These are phyloP conservation scores for Hemibagrus wyckioides DNA, from an alignment of 2,113 vertebrate species.

Conservation along the genomic window DNA sequence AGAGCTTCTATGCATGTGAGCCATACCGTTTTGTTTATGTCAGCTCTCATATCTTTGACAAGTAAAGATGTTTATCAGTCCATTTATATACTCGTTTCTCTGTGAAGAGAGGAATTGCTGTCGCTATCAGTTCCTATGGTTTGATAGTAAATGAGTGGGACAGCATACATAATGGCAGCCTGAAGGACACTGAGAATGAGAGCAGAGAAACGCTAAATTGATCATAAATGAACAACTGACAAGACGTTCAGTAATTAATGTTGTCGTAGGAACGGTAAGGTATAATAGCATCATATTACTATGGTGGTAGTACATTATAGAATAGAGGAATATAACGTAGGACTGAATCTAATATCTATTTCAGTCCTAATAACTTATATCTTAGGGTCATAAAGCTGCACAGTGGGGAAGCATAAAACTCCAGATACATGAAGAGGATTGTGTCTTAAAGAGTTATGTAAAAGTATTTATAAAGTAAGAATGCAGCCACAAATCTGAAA, in stretches of 20 bases:
- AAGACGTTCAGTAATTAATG: background rate
- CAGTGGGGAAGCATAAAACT: background rate
- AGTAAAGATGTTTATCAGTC: constrained; percentile 23
- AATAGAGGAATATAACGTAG: background rate
- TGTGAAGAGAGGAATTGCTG: constrained; percentile 20
- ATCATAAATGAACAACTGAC: background rate
- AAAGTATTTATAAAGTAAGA: background rate
- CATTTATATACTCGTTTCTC: constrained; percentile 14
- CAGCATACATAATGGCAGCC: constrained; percentile 23
- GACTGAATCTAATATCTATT: background rate
- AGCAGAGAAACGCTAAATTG: background rate
- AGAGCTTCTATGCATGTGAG: background rate
- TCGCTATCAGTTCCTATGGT: constrained; percentile 26
- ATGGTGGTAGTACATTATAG: background rate
- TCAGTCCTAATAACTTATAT: background rate
- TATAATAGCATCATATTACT: background rate
- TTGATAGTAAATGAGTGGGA: constrained; percentile 32
- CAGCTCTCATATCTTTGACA: constrained; percentile 32
- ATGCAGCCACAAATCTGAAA: background rate
- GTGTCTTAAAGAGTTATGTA: background rate
- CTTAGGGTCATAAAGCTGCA: background rate
- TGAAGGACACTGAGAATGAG: constrained; percentile 32
- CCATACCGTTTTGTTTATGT: background rate
- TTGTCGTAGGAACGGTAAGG: background rate
- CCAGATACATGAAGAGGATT: background rate